Conservation (phyloP, 2,797 vertebrate genomes). For the Nasua narica region DNA sequence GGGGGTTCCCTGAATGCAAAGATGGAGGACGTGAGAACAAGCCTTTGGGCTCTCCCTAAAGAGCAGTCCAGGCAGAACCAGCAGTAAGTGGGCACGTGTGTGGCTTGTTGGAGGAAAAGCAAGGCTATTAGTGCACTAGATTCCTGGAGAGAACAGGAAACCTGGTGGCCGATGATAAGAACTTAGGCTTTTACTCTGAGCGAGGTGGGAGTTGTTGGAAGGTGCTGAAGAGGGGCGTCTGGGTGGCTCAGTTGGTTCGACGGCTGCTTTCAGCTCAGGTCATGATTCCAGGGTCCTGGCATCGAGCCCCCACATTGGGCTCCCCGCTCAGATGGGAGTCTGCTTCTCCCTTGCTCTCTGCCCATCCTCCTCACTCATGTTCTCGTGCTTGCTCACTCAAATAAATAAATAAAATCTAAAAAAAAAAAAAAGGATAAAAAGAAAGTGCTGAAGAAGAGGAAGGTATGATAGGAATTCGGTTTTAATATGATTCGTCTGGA, state of each 20-base stretch:
- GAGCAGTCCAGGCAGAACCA: neutral
- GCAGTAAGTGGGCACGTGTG: fast-evolving
- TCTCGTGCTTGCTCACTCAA: neutral
- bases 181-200: neutral
- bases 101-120: neutral
- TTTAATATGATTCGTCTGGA: neutral
- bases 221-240: neutral
- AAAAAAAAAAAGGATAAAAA: neutral
- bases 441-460: neutral
- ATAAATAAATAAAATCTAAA: neutral
- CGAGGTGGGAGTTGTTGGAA: too few species aligned
- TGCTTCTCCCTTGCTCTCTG: too few species aligned
- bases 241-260: too few species aligned
- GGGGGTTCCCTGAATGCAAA: neutral
- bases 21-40: neutral
- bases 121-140: fast-evolving
- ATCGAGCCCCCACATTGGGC: too few species aligned
- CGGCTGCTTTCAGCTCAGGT: too few species aligned
- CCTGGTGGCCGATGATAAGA: fast-evolving
- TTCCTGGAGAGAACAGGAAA: neutral
- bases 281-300: too few species aligned
- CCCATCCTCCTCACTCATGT: neutral
- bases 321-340: too few species aligned
- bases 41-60: neutral
- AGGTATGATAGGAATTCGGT: neutral